Percentiles rank a stretch among this genome's conserved stretches.
phyloP scores from a whole-genome alignment of 2,888 invertebrate species.

The Theodoxus fluviatilis region DNA sequence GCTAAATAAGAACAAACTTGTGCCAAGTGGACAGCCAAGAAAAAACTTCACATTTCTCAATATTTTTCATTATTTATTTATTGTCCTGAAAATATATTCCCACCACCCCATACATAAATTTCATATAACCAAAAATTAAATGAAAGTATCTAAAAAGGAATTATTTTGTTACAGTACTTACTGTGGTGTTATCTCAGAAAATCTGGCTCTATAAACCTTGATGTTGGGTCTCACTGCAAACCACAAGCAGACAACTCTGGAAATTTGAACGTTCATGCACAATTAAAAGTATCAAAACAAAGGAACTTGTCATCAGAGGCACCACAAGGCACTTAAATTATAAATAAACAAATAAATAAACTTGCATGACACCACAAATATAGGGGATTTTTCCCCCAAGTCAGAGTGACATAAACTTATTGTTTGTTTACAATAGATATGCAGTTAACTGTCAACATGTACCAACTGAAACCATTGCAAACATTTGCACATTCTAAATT shows the following conservation, averaged over 20 bases:
- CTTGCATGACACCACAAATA: no score
- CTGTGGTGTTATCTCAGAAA: constrained; percentile 93
- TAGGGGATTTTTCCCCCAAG: no score
- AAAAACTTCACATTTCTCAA: no score
- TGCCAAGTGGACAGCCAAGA: no score
- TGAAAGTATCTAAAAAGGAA: neutral
- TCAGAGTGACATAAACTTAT: no score
- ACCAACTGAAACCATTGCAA: no score
- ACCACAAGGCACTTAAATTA: neutral
- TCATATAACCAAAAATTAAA: neutral
- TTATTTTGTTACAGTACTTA: constrained; percentile 41
- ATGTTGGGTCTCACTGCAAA: constrained; percentile 65
- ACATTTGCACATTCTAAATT: no score
- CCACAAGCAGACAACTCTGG: constrained; percentile 30
- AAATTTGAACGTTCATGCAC: neutral
- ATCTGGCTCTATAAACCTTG: constrained; percentile 77
- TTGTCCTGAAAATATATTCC: neutral
- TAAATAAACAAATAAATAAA: neutral
- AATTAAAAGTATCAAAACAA: constrained; percentile 7
- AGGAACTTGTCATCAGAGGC: neutral
- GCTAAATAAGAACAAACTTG: no score
- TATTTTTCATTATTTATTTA: no score
- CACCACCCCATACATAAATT: neutral
- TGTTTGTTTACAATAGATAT: no score
- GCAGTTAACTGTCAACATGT: no score